A percentile compares a stretch with the other conserved stretches of the same genome.
phyloP scores from a whole-genome alignment of 1,140 invertebrate species.

The Panagrolaimus sp. region DNA sequence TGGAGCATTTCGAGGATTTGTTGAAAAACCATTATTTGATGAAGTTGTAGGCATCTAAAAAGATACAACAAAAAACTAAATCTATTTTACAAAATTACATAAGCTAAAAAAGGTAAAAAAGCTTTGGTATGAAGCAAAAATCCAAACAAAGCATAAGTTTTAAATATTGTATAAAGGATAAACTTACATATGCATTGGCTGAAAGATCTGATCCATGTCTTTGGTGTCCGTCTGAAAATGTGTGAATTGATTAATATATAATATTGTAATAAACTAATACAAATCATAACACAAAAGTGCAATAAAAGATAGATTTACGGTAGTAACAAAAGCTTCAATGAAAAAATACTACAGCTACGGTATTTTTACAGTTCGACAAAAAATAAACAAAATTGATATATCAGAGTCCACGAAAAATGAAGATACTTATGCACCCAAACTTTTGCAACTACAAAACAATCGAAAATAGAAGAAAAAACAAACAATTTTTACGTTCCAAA shows the following conservation, averaged over 20 bases:
- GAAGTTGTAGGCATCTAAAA: not conserved
- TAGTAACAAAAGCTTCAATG: too few species aligned
- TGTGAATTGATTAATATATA: not conserved
- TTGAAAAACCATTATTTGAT: not conserved
- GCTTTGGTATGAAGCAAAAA: not conserved
- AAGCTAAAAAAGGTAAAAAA: not conserved
- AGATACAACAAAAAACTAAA: constrained; percentile 9
- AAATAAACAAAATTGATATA: too few species aligned
- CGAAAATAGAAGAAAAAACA: constrained; percentile 6
- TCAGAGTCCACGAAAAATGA: too few species aligned
- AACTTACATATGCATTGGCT: constrained; percentile 5
- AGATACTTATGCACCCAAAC: too few species aligned
- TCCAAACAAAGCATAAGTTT: not conserved
- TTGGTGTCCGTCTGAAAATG: constrained; percentile 1
- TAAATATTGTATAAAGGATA: not conserved
- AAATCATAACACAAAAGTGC: not conserved
- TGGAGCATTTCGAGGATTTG: constrained; percentile 7
- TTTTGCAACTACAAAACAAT: not conserved
- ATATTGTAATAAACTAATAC: too few species aligned
- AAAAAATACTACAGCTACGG: too few species aligned
- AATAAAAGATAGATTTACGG: not conserved
- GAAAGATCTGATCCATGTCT: not conserved
- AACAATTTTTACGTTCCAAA: constrained; percentile 3
- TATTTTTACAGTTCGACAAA: too few species aligned
- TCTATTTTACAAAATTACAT: too few species aligned